Conservation (phyloP, 2,797 vertebrate species). For the Poecilia wingei region DNA sequence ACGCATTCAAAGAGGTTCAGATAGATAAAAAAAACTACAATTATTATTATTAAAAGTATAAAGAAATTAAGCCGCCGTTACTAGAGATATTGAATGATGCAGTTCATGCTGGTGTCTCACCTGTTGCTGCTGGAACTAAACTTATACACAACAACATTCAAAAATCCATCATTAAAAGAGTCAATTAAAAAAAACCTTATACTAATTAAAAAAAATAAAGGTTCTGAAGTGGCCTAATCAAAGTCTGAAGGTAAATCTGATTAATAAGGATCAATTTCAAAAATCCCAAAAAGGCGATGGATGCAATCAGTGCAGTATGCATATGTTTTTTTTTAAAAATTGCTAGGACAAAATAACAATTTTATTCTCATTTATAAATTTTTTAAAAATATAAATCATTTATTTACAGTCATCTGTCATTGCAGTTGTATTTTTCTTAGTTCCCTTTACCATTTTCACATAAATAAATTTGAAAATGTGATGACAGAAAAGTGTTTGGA, state of each 20-base stretch:
- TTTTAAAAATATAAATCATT: not conserved
- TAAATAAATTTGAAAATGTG: not conserved
- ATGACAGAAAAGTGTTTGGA: not conserved
- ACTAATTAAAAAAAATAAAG: not conserved
- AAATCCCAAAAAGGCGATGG: not conserved
- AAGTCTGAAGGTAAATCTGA: not conserved
- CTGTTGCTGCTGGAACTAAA: not conserved
- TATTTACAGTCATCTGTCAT: not conserved
- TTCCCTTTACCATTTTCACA: not conserved
- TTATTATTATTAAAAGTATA: not conserved
- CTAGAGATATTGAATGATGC: not conserved
- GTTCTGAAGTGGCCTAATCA: not conserved
- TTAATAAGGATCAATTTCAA: not conserved
- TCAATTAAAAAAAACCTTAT: not conserved
- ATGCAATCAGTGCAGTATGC: not conserved
- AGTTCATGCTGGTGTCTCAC: not conserved
- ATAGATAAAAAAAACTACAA: not conserved
- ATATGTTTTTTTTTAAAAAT: not conserved
- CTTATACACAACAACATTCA: not conserved
- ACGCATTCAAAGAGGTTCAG: conserved; percentile 89
- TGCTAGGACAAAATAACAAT: not conserved
- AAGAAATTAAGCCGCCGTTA: not conserved
- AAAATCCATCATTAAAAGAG: not conserved
- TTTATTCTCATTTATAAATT: not conserved
- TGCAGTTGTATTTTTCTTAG: not conserved